Evolutionary conservation across 2,113 vertebrate genomes (phyloP), one percentile per base, ranked within the genome.

Genomic region (Larimichthys polyactis): DNA sequence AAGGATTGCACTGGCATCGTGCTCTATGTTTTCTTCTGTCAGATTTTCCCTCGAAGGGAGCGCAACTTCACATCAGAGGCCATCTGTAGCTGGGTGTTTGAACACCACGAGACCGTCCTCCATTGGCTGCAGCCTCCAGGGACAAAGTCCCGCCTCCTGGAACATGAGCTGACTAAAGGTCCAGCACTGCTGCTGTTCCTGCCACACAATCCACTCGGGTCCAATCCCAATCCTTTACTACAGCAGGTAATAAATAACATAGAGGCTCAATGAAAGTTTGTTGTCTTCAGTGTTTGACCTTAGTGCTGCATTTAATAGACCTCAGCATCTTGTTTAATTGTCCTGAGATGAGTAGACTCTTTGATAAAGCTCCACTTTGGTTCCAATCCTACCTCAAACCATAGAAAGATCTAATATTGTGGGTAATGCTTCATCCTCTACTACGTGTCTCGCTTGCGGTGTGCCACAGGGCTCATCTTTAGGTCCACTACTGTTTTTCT

Each of bases 121-220:
- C 95, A 91, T 11, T 99, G 98, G 98, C 94, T 99, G 83, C 96
- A 95, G 82, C 97, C 96, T 0, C 97, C 96, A 0, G 97, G 97
- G 20, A 96, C 96, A 29, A 99, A 99, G 95, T 99, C 98, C 75
- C 96, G 96, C 40, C 92, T 97, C 36, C 91, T 99, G 63, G 96
- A 99, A 83, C 95, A 93, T 0, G 98, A 99, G 85, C 95, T 99
- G 81, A 96, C 90, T 83, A 98, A 97, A 92, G 98, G 98, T 52
- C 97, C 98, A 0, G 98, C 98, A 0, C 96, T 99, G 57, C 95
- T 99, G 54, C 85, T 98, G 44, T 99, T 99, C 87, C 87, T 99
- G 75, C 97, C 97, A 7, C 96, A 98, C 49, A 87, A 97, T 86
- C 98, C 98, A 0, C 90, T 98, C 72, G 89, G 92, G 3, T 89